Evolutionary conservation across 2,888 invertebrate species (phyloP).

Genomic region (Pardosa pseudoannulata): DNA sequence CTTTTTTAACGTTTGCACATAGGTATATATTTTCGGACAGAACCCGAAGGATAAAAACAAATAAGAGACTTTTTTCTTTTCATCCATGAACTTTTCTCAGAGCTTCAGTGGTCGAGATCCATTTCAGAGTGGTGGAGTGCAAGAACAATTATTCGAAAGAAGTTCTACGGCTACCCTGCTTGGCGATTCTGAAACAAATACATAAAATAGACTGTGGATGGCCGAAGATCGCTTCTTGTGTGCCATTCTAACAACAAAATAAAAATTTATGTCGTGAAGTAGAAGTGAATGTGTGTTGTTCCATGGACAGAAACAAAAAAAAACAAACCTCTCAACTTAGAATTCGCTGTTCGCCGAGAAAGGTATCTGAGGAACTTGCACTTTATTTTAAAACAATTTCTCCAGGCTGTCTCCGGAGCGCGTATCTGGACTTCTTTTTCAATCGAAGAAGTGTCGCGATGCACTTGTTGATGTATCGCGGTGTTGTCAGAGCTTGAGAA

Average conservation of each 20-base stretch:
- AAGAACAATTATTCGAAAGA: background rate
- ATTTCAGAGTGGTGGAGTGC: background rate
- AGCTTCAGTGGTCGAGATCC: slow-evolving; percentile 31
- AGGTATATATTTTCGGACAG: slow-evolving; percentile 34
- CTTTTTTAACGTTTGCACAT: slow-evolving; percentile 33
- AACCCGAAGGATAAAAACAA: slow-evolving; percentile 19
- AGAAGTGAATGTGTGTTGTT: background rate
- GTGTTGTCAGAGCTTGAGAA: slow-evolving; percentile 48
- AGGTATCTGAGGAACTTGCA: background rate
- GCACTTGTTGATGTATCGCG: slow-evolving; percentile 5
- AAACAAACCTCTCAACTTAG: no score
- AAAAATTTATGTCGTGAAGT: background rate
- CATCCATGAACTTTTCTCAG: slow-evolving; percentile 35
- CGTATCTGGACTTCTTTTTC: background rate
- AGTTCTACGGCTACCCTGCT: background rate
- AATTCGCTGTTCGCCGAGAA: background rate
- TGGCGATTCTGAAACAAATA: background rate
- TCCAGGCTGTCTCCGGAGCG: background rate
- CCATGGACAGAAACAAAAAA: background rate
- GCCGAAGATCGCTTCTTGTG: background rate
- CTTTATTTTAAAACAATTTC: no score
- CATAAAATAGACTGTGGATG: background rate
- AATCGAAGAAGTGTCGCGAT: slow-evolving; percentile 1
- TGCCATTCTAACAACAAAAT: background rate
- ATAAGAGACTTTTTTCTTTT: slow-evolving; percentile 16